phyloP scores from a whole-genome alignment of 2,797 vertebrate species.

The Channallabes apus region DNA sequence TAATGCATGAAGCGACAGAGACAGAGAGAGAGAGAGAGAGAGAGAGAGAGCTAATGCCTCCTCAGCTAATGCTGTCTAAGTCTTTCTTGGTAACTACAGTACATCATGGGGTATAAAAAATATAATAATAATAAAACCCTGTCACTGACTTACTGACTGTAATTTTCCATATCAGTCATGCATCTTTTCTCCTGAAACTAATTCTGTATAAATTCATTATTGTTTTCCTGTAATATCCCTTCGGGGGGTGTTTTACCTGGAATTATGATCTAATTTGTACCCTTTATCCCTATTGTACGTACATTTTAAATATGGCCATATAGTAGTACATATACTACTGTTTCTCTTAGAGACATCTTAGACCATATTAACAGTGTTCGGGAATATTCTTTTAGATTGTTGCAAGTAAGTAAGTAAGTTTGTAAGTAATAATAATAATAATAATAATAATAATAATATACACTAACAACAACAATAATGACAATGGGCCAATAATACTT shows the following conservation, averaged over 20 bases:
- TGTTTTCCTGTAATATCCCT: background rate
- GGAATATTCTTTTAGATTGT: background rate
- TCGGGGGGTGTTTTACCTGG: background rate
- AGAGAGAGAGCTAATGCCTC: slow-evolving; percentile 3
- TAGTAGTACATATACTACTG: background rate
- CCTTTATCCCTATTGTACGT: background rate
- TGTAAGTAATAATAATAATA: no score
- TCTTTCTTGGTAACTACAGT: background rate
- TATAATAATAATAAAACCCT: background rate
- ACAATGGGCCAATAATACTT: background rate
- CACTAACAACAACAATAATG: background rate
- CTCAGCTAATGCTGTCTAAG: slow-evolving; percentile 27
- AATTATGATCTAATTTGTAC: background rate
- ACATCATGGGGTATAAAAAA: no score
- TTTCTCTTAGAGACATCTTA: background rate
- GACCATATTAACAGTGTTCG: background rate
- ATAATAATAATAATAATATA: background rate
- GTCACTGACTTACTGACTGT: background rate
- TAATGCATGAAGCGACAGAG: background rate
- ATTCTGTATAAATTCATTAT: background rate
- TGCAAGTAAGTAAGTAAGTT: background rate
- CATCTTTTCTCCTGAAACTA: background rate
- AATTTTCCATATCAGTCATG: background rate
- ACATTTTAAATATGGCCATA: background rate
- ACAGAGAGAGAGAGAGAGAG: background rate